Evolutionary conservation across 2,797 vertebrate species (phyloP), one percentile per base, ranked within the genome.

Genomic region (Xerus rutilus): DNA sequence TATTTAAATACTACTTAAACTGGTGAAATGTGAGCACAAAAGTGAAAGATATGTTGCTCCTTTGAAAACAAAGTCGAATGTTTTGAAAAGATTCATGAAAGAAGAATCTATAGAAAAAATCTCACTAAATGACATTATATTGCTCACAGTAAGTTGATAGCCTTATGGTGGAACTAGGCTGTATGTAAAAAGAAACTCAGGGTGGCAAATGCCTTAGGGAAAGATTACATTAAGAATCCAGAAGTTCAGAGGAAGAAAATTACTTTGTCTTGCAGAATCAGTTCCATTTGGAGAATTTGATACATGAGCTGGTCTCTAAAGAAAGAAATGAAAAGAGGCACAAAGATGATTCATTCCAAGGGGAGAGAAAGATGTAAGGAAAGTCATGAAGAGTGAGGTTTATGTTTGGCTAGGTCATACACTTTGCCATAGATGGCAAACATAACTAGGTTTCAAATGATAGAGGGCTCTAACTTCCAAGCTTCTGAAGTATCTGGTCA

Each of bases 1-100:
- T 87, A 93, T 72, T 83, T 83, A 83, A 89, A 86, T 92, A 64
- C 82, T 78, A 73, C 49, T 76, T 54, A 92, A 82, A 14, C 32
- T 92, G 73, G 32, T 73, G 54, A 94, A 78, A 93, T 90, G 30
- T 11, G 21, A 47, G 8, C 25, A 21, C 13, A 74, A 96, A 67
- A 64, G 18, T 92, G 65, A 93, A 95, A 87, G 35, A 84, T 23
- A 57, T 64, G 10, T n/a, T 73, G 13, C 73, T 93, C 52, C 57
- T 91, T 35, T 91, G 69, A 82, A 90, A 94, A 82, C 6, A n/a
- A 89, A 96, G 45, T 14, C 45, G 54, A 89, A 59, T 91, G 9
- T 54, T 94, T 88, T 83, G 4, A 39, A 62, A 92, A 88, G 78
- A 64, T 94, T 84, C 14, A 3, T 70, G 57, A 74, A 28, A 59